Evolutionary conservation across 2,113 vertebrate genomes (phyloP).

Genomic region (Aphyosemion australe): DNA sequence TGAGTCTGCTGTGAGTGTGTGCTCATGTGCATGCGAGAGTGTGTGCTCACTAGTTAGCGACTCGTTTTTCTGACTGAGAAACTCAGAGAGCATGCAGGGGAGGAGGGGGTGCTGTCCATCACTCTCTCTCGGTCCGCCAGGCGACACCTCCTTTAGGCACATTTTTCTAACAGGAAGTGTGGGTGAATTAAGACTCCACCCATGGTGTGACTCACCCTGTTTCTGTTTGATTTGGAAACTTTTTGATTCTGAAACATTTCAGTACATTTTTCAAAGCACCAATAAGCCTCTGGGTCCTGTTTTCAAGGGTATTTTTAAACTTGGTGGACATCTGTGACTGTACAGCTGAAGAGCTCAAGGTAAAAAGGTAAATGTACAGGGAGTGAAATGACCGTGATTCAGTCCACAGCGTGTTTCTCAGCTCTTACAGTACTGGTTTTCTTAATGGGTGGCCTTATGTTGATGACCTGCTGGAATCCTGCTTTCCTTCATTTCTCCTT

Average conservation of each 20-base stretch:
- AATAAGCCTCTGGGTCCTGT: background rate
- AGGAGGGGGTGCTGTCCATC: no score
- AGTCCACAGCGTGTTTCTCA: background rate
- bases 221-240: background rate
- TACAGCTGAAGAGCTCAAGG: background rate
- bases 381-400: conserved; percentile 4
- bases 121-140: no score
- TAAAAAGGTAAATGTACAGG: background rate
- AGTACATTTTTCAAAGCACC: background rate
- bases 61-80: no score
- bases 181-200: no score
- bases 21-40: no score
- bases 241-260: background rate
- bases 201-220: no score
- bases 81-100: no score
- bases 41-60: no score
- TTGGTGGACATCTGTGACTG: no score
- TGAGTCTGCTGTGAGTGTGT: no score
- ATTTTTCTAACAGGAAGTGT: no score
- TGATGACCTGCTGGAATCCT: background rate
- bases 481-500: background rate
- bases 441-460: background rate
- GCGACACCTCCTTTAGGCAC: no score
- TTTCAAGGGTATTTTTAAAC: background rate
- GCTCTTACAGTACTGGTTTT: background rate